A percentile compares a stretch with the other conserved stretches of the same genome.
Conservation (phyloP, 2,888 invertebrate species). For the Zygogramma bicolorata region DNA sequence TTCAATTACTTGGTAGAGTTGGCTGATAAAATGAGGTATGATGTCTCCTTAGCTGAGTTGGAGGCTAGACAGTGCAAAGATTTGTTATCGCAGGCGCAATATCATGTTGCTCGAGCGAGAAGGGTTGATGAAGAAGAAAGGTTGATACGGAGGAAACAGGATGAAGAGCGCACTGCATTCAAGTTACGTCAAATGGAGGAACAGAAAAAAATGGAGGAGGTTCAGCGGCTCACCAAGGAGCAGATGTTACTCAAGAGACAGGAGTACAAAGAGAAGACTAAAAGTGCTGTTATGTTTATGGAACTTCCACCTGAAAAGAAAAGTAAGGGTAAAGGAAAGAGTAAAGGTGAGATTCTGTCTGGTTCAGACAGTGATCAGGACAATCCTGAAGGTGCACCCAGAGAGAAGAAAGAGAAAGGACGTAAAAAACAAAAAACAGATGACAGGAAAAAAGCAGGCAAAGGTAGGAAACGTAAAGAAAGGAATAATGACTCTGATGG, state of each 20-base stretch:
- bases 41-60: conserved; percentile 81
- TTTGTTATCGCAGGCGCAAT: conserved; percentile 95
- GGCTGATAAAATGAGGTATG: conserved; percentile 84
- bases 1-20: conserved; percentile 83
- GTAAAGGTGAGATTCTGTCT: conserved; percentile 34
- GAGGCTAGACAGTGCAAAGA: conserved; percentile 96
- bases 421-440: conserved; percentile 63
- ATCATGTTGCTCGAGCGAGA: conserved; percentile 92
- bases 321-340: conserved; percentile 69
- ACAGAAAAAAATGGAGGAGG: conserved; percentile 82
- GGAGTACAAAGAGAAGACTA: conserved; percentile 96
- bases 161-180: conserved; percentile 89
- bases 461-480: conserved; percentile 60
- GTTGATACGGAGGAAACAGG: conserved; percentile 86
- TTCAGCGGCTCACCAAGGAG: conserved; percentile 82
- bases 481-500: conserved; percentile 69
- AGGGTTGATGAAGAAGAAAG: conserved; percentile 95
- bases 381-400: conserved; percentile 61
- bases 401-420: conserved; percentile 50
- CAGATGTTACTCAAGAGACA: conserved; percentile 90
- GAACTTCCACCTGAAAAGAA: conserved; percentile 81
- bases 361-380: conserved; percentile 64
- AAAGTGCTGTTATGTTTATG: conserved; percentile 86
- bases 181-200: conserved; percentile 74
- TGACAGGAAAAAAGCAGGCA: conserved; percentile 59